Conservation (phyloP, 2,797 vertebrate species). For the Petrocephalus schoutedeni region DNA sequence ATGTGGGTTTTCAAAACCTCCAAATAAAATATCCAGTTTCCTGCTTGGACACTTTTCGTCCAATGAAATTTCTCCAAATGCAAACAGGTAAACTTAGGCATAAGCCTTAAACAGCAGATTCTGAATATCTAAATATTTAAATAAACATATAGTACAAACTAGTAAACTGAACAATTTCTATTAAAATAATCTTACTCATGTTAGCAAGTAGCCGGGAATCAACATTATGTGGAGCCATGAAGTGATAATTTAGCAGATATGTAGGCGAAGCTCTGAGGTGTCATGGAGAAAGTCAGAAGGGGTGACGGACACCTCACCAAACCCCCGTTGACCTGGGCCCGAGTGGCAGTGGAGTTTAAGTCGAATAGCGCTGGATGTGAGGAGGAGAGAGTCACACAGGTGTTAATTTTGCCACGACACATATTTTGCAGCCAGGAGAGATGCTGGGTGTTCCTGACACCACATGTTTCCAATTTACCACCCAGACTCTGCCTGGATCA, state of each 20-base stretch:
- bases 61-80: not conserved
- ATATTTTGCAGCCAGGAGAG: not conserved
- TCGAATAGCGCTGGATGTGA: not conserved
- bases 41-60: not conserved
- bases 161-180: not conserved
- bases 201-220: not conserved
- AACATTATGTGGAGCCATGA: not conserved
- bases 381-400: not conserved
- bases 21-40: not conserved
- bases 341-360: no score
- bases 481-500: not conserved
- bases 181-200: not conserved
- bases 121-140: not conserved
- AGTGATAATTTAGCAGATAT: not conserved
- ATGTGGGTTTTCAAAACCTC: not conserved
- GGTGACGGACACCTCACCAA: not conserved
- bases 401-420: not conserved
- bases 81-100: not conserved
- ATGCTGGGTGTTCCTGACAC: not conserved
- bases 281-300: not conserved
- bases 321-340: not conserved
- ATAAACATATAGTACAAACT: not conserved
- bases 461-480: not conserved
- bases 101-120: not conserved
- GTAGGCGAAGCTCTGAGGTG: not conserved